phyloP scores from a whole-genome alignment of 2,797 vertebrate species.

The Borostomias antarcticus region DNA sequence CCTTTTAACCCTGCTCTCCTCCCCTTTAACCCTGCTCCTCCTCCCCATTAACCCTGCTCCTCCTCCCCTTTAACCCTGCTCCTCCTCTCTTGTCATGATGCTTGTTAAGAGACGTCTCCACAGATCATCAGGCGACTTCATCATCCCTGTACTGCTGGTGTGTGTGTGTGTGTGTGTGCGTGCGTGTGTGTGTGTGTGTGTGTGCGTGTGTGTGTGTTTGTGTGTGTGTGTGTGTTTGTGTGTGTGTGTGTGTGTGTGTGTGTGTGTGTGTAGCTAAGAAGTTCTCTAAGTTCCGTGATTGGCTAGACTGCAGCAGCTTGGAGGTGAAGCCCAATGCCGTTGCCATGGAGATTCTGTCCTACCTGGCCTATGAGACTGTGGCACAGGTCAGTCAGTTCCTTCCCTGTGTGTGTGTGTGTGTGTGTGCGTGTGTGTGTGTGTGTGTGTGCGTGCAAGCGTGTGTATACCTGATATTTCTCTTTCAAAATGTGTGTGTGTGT shows the following conservation, averaged over 20 bases:
- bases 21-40: no score
- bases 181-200: not conserved
- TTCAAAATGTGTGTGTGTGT: not conserved
- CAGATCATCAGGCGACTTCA: no score
- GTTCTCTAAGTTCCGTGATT: constrained; percentile 95
- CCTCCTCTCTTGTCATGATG: constrained; percentile 21
- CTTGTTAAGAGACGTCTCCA: constrained; percentile 19
- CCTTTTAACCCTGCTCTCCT: no score
- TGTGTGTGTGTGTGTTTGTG: no score
- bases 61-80: not conserved
- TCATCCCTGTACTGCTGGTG: not conserved
- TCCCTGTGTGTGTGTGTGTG: no score
- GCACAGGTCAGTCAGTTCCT: constrained; percentile 95
- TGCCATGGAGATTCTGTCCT: constrained; percentile 95
- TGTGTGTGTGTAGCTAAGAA: constrained; percentile 84
- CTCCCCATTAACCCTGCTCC: no score
- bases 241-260: constrained; percentile 4
- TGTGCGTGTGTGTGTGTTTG: no score
- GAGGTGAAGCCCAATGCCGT: constrained; percentile 93
- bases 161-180: no score
- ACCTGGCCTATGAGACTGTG: constrained; percentile 94
- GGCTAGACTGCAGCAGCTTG: constrained; percentile 94
- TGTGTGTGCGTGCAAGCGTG: no score
- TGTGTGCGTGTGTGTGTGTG: no score
- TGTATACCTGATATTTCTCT: not conserved